Percentiles rank a stretch among this genome's conserved stretches.
phyloP scores from a whole-genome alignment of 2,797 vertebrate species.

The Podarcis lilfordi region DNA sequence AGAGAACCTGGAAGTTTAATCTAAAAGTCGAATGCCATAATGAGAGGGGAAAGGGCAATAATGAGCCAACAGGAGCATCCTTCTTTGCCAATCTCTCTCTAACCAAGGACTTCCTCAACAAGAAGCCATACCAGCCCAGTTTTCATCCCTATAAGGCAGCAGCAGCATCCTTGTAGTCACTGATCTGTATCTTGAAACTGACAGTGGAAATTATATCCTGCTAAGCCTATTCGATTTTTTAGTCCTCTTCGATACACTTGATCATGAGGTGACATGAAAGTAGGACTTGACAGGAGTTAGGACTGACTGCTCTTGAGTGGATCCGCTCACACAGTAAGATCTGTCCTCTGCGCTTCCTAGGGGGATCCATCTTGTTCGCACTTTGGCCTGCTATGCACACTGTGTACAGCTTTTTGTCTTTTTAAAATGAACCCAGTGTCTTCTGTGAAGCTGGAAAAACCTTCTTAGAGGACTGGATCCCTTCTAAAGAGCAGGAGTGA shows the following conservation, averaged over 20 bases:
- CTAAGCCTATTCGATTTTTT: background rate
- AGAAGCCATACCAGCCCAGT: background rate
- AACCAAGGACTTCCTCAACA: background rate
- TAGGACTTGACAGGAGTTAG: background rate
- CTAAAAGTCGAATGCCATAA: background rate
- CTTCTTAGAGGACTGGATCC: background rate
- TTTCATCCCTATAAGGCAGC: background rate
- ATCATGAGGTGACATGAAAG: background rate
- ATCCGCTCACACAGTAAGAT: background rate
- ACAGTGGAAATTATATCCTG: background rate
- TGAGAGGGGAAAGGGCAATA: background rate
- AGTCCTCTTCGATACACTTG: background rate
- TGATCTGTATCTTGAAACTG: background rate
- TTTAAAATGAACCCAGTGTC: background rate
- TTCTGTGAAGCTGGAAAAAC: background rate
- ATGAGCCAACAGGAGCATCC: background rate
- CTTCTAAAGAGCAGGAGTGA: background rate
- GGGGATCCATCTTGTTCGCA: background rate
- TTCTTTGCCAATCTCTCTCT: rapidly evolving
- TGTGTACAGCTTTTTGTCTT: too few species aligned
- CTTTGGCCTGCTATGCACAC: background rate
- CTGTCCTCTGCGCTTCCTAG: background rate
- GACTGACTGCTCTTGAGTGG: background rate
- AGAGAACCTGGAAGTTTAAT: background rate
- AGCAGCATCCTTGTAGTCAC: background rate